phyloP scores from a whole-genome alignment of 2,113 vertebrate species.

The Narcine bancroftii region DNA sequence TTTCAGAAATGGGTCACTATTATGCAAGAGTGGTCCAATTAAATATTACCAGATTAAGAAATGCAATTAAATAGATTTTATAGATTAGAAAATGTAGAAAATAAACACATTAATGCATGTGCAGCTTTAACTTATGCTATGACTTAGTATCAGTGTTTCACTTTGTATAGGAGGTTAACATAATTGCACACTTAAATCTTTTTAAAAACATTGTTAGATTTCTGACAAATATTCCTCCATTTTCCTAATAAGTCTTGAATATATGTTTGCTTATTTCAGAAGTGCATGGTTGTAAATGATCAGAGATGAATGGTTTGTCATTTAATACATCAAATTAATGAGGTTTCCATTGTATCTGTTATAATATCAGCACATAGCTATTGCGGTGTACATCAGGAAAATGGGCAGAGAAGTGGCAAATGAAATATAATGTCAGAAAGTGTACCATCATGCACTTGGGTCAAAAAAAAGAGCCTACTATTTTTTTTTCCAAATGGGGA shows the following conservation, averaged over 20 bases:
- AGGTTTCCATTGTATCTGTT: background rate
- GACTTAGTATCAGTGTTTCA: background rate
- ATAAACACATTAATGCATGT: background rate
- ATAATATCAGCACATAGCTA: background rate
- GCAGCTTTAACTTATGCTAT: background rate
- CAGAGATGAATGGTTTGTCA: background rate
- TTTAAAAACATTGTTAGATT: background rate
- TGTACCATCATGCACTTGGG: no score
- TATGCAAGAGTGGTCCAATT: background rate
- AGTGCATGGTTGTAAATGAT: background rate
- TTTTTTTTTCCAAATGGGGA: no score
- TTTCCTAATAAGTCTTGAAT: background rate
- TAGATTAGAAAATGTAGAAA: background rate
- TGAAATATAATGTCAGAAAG: no score
- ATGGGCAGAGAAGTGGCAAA: no score
- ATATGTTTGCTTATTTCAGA: background rate
- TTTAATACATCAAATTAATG: slow-evolving; percentile 6
- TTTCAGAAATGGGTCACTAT: background rate
- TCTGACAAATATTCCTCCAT: background rate
- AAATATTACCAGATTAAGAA: background rate
- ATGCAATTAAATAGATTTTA: background rate
- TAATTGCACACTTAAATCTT: background rate
- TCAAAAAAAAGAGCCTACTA: no score
- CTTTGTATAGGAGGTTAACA: background rate
- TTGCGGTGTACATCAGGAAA: no score